These are phyloP conservation scores for Trachelus iudaicus DNA, from an alignment of 2,888 invertebrate genomes.

Conservation along the genomic window DNA sequence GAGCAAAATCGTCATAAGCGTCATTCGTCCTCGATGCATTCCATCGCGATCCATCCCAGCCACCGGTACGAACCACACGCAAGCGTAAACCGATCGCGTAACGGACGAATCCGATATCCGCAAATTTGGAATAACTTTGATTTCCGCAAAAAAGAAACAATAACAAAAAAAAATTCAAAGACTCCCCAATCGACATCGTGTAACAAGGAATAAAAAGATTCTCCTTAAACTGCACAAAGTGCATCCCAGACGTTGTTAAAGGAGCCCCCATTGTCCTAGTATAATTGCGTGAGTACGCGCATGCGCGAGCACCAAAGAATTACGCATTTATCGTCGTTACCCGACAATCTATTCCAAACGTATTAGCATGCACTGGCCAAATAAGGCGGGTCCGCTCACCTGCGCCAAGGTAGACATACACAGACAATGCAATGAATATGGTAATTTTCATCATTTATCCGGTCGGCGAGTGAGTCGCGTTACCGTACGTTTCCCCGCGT, in stretches of 20 bases:
- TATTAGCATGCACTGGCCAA: conserved; percentile 44
- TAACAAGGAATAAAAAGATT: neutral
- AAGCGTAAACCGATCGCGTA: neutral
- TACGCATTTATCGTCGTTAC: neutral
- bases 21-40: neutral
- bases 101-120: neutral
- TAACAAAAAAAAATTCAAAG: neutral
- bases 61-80: neutral
- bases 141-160: neutral
- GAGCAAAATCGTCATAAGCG: neutral
- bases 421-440: conserved; percentile 59
- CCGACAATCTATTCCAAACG: conserved; percentile 3
- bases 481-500: conserved; percentile 34
- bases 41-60: neutral
- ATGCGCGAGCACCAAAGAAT: neutral
- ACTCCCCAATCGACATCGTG: neutral
- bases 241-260: neutral
- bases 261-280: neutral
- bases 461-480: conserved; percentile 7
- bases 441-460: conserved; percentile 59
- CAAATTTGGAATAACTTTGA: neutral
- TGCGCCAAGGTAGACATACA: conserved; percentile 28
- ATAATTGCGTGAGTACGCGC: neutral
- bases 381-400: conserved; percentile 52
- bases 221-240: neutral